Conservation (phyloP, 2,888 invertebrate species). For the Andrena dorsata region DNA sequence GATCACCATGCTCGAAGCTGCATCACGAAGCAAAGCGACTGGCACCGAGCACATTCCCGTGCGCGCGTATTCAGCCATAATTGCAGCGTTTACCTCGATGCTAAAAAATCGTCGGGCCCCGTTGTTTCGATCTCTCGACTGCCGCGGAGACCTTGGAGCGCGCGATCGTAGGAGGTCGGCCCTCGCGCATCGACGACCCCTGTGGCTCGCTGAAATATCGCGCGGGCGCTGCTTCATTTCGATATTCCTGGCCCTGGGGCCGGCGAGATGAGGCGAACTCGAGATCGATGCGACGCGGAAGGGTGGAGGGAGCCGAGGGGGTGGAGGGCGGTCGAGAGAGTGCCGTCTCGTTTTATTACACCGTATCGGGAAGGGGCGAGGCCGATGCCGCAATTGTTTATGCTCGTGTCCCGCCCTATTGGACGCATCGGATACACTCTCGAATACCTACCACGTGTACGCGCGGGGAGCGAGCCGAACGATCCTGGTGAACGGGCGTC, state of each 20-base stretch:
- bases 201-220: constrained; percentile 77
- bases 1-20: background rate
- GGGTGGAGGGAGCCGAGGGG: background rate
- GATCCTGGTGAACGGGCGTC: constrained; percentile 42
- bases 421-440: constrained; percentile 81
- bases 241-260: constrained; percentile 73
- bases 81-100: constrained; percentile 64
- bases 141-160: constrained; percentile 49
- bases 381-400: constrained; percentile 83
- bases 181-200: constrained; percentile 67
- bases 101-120: constrained; percentile 56
- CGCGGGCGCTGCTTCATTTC: constrained; percentile 75
- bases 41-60: constrained; percentile 9
- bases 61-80: constrained; percentile 56
- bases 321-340: constrained; percentile 47
- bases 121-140: constrained; percentile 52
- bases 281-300: constrained; percentile 54
- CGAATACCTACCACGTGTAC: constrained; percentile 69
- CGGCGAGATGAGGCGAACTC: constrained; percentile 63
- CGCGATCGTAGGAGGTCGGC: constrained; percentile 70
- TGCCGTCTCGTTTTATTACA: constrained; percentile 78
- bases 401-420: constrained; percentile 84
- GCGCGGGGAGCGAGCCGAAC: constrained; percentile 29
- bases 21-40: background rate
- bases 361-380: constrained; percentile 83